Evolutionary conservation across 1,140 invertebrate species (phyloP).

Genomic region (Temnothorax longispinosus): DNA sequence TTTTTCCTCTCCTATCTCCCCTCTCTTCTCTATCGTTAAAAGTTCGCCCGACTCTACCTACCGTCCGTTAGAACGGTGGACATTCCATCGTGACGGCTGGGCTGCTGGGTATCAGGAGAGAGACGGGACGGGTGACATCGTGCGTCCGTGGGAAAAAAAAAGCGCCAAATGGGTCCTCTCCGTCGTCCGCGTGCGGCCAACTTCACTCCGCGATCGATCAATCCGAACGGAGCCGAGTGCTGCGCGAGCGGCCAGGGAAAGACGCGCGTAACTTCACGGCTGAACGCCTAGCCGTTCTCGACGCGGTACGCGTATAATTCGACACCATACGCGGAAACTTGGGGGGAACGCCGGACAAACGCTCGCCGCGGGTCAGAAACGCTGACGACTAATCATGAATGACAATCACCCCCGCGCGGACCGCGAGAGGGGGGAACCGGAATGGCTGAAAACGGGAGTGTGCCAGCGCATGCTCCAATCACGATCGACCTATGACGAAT

Average conservation of each 20-base stretch:
- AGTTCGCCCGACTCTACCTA: neutral
- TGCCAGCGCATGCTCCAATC: slow-evolving; percentile 61
- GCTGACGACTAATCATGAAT: slow-evolving; percentile 69
- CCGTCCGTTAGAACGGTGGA: neutral
- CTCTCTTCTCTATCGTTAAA: neutral
- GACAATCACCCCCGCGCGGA: slow-evolving; percentile 48
- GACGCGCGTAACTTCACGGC: neutral
- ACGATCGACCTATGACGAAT: slow-evolving; percentile 34
- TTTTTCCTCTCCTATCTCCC: neutral
- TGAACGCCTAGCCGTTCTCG: neutral
- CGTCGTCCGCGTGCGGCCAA: neutral
- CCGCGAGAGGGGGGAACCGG: slow-evolving; percentile 25
- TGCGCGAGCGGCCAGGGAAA: neutral
- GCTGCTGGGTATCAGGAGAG: slow-evolving; percentile 15
- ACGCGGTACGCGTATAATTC: neutral
- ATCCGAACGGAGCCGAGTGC: slow-evolving; percentile 25
- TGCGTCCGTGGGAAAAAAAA: neutral
- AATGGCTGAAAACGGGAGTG: slow-evolving; percentile 48
- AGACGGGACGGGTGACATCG: neutral
- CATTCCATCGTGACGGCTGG: neutral
- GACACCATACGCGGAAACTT: slow-evolving; percentile 18
- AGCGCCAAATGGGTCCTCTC: slow-evolving; percentile 3
- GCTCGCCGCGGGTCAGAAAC: neutral
- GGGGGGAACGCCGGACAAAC: neutral
- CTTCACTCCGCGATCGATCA: slow-evolving; percentile 60